These are phyloP conservation scores for Megaceryle alcyon DNA, from an alignment of 2,797 vertebrate species.

Conservation along the genomic window DNA sequence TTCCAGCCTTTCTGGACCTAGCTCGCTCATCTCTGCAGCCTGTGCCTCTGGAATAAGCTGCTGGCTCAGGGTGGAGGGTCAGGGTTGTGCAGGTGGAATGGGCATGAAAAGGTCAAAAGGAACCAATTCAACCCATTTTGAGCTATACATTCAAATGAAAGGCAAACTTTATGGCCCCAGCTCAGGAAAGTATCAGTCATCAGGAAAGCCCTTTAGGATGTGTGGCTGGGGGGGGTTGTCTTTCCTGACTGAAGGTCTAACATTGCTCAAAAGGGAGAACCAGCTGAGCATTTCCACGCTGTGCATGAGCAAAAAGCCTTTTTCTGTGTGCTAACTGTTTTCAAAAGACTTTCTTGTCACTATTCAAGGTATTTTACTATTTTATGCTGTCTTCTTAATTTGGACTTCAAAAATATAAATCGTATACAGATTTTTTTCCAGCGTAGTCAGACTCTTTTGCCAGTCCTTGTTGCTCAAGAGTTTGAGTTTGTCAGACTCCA, in stretches of 20 bases:
- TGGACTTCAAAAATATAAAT: not conserved
- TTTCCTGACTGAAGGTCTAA: not conserved
- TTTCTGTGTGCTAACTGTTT: not conserved
- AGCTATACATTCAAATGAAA: not conserved
- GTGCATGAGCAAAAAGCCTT: not conserved
- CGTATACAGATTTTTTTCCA: not conserved
- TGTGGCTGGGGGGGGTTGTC: not conserved
- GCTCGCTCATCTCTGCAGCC: accelerated
- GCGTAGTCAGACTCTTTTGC: not conserved
- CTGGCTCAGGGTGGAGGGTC: not conserved
- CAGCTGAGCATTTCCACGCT: not conserved
- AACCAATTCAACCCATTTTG: not conserved
- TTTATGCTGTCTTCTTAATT: not conserved
- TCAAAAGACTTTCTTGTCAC: not conserved
- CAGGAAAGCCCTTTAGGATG: not conserved
- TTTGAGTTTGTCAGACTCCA: not conserved
- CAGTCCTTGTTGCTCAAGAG: not conserved
- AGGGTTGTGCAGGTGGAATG: not conserved
- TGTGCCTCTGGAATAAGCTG: not conserved
- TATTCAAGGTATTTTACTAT: not conserved
- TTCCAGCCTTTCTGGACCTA: not conserved
- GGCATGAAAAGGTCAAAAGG: not conserved
- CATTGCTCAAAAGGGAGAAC: accelerated
- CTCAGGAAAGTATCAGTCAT: not conserved
- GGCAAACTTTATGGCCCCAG: not conserved